Evolutionary conservation across 2,888 invertebrate species (phyloP).

Genomic region (Tiliacea citrago): DNA sequence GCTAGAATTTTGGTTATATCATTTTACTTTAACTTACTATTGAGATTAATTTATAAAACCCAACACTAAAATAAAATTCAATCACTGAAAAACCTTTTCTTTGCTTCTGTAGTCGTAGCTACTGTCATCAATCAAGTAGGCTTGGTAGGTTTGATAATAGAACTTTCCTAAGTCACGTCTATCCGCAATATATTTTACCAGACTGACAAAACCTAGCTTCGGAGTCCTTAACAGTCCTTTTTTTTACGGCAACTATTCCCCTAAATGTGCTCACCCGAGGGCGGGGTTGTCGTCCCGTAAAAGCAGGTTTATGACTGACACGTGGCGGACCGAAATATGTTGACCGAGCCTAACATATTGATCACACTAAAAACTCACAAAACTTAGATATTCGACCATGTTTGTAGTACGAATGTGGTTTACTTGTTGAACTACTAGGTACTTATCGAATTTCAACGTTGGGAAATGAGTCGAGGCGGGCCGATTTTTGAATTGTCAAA

Average conservation of each 20-base stretch:
- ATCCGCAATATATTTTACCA: constrained; percentile 72
- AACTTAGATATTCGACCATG: constrained; percentile 38
- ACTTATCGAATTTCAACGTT: not conserved
- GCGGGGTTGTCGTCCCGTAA: constrained; percentile 80
- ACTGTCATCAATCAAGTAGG: constrained; percentile 59
- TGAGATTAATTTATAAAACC: not conserved
- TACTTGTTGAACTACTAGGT: not conserved
- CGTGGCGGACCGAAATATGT: constrained; percentile 80
- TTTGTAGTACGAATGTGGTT: not conserved
- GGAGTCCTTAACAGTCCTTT: constrained; percentile 79
- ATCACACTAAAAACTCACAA: constrained; percentile 70
- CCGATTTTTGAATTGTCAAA: not conserved
- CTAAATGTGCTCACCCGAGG: constrained; percentile 73
- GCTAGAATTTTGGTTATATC: constrained; percentile 1
- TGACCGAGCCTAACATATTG: constrained; percentile 75
- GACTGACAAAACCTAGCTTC: constrained; percentile 76
- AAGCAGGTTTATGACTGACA: constrained; percentile 88
- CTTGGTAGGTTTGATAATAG: constrained; percentile 60
- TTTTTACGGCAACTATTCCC: constrained; percentile 77
- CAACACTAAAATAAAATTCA: constrained; percentile 36
- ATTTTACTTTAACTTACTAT: not conserved
- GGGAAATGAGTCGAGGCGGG: not conserved
- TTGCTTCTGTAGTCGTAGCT: constrained; percentile 23
- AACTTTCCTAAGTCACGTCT: constrained; percentile 61
- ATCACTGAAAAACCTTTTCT: constrained; percentile 24